Base-by-base conservation (phyloP, 2,113 vertebrate genomes). In the Pteropus alecto region DNA sequence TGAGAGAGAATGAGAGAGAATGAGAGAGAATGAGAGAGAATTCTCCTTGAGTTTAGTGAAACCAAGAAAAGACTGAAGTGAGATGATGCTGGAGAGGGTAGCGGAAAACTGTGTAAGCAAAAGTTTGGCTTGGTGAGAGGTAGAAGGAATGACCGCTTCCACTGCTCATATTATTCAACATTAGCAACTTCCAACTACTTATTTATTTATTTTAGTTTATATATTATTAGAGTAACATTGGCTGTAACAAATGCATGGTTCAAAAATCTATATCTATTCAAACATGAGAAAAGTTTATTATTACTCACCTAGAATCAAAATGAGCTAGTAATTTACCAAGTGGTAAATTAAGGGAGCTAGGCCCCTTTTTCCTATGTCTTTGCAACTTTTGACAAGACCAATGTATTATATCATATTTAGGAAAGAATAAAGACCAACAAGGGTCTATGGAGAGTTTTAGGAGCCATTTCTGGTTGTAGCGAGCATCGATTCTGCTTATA, bases 141-240 rank as follows among this genome's bases (percentile, higher is more conserved):
- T 19, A 3, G 16, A 77, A 5, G 43, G 33, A 56, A 22, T 60
- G 22, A 2, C 48, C 48, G 2, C 5, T 56, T 51, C 21, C 58
- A 21, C 2, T 10, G 16, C 54, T 30, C 8, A 8, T 48, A 5
- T 43, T 33, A 19, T 94, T 74, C 30, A 78, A 30, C 5, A 35
- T 33, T 16, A 30, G 19, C 11, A 61, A 87, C 5, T 87, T 79
- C 61, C 18, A 41, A 38, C 21, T 67, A 26, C 7, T 87, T 70
- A 61, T 43, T 87, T 93, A 78, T 94, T 90, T 85, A 71, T 79
- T 90, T 89, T 91, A 61, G 9, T 87, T 91, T 68, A 56, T 90
- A 30, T 71, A 73, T 83, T 90, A 84, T 84, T 82, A 96, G 33
- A 18, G n/a, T 93, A 83, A 26, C 18, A 46, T 5, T 81, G 13